Percentiles rank a stretch among this genome's conserved stretches.
These are phyloP conservation scores for Delichon dasypus DNA, from an alignment of 2,797 vertebrate species.

Conservation along the genomic window DNA sequence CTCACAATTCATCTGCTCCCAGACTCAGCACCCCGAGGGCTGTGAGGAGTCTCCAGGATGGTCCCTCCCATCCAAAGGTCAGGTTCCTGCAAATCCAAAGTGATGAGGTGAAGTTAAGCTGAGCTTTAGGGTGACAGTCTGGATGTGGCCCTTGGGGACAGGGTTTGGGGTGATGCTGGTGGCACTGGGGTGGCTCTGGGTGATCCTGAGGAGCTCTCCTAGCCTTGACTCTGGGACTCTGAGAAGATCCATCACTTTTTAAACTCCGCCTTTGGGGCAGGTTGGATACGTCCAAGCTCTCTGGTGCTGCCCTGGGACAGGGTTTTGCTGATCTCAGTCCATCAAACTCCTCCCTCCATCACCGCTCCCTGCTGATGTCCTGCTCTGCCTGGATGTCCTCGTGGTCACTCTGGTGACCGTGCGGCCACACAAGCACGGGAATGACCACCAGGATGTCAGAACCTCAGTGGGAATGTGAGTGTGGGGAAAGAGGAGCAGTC, in stretches of 20 bases:
- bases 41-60: too few relatives aligned
- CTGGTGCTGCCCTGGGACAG: background rate
- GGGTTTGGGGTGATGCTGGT: background rate
- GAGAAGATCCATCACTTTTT: background rate
- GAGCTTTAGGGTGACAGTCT: too few relatives aligned
- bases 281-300: background rate
- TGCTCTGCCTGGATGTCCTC: background rate
- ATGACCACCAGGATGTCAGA: background rate
- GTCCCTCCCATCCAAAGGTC: too few relatives aligned
- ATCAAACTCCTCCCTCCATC: background rate
- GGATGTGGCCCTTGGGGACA: too few relatives aligned
- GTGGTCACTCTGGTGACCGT: background rate
- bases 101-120: too few relatives aligned
- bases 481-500: background rate
- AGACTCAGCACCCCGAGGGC: too few relatives aligned
- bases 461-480: background rate
- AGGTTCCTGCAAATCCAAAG: too few relatives aligned
- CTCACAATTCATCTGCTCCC: too few relatives aligned
- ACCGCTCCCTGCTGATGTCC: background rate
- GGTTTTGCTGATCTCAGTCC: background rate
- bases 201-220: accelerated
- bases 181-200: background rate
- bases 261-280: background rate
- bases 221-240: background rate
- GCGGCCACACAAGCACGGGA: background rate